These are phyloP conservation scores for Drosophila barbarae DNA, from an alignment of 2,888 invertebrate species.

Conservation along the genomic window DNA sequence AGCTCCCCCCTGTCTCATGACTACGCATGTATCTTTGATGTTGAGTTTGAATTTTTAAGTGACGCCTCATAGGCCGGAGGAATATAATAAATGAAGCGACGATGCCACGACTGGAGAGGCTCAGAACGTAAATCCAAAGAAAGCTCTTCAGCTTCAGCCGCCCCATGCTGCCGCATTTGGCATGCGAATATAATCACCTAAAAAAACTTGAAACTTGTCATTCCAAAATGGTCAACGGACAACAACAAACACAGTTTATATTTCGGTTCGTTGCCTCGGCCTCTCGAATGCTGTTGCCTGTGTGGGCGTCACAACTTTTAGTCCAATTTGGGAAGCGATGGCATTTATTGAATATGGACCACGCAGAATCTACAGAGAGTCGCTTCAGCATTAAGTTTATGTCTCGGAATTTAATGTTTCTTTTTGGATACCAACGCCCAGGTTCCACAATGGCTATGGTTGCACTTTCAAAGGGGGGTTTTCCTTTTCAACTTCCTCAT, in stretches of 20 bases:
- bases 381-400: background rate
- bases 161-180: slow-evolving; percentile 10
- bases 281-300: slow-evolving; percentile 2
- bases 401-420: background rate
- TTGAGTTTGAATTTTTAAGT: slow-evolving; percentile 12
- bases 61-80: slow-evolving; percentile 2
- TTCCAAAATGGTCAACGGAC: slow-evolving; percentile 32
- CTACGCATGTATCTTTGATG: slow-evolving; percentile 17
- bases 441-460: background rate
- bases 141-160: slow-evolving; percentile 7
- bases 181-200: slow-evolving; percentile 28
- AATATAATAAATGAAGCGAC: slow-evolving; percentile 2
- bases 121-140: slow-evolving; percentile 20
- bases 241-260: slow-evolving; percentile 4
- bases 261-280: slow-evolving; percentile 32
- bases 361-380: background rate
- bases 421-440: background rate
- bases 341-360: slow-evolving; percentile 7
- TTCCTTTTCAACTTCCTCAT: background rate
- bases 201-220: slow-evolving; percentile 38
- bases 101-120: slow-evolving; percentile 3
- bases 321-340: slow-evolving; percentile 24
- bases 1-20: slow-evolving; percentile 7
- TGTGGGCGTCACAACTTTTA: slow-evolving; percentile 25
- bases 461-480: background rate